phyloP scores from a whole-genome alignment of 2,797 vertebrate genomes.

The Alfaro cultratus region DNA sequence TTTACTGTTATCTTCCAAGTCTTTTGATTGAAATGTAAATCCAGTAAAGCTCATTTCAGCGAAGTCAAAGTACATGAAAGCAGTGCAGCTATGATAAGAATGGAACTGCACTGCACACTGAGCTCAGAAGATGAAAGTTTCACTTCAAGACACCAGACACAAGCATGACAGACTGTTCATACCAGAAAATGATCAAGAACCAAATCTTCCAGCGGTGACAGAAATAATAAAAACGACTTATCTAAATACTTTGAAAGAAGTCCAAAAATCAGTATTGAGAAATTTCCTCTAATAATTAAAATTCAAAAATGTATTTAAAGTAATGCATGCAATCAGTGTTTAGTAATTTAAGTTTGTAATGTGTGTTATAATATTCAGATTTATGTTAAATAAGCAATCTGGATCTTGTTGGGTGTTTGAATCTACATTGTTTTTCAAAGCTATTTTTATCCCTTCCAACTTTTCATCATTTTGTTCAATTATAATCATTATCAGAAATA shows the following conservation, averaged over 20 bases:
- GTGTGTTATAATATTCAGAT: background rate
- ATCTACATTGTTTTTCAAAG: background rate
- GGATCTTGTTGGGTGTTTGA: background rate
- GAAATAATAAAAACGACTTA: background rate
- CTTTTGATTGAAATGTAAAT: conserved; percentile 72
- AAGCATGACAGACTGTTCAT: conserved; percentile 18
- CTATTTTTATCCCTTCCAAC: background rate
- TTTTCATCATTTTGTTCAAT: background rate
- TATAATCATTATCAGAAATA: background rate
- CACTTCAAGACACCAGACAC: conserved; percentile 36
- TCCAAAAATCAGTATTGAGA: background rate
- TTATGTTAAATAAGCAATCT: background rate
- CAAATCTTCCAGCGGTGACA: background rate
- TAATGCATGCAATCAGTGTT: background rate
- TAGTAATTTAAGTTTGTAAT: background rate
- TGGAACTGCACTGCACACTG: conserved; percentile 44
- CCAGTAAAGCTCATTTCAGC: conserved; percentile 61
- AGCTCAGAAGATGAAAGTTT: conserved; percentile 33
- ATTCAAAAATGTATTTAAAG: background rate
- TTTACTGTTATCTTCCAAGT: conserved; percentile 54
- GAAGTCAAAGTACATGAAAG: conserved; percentile 64
- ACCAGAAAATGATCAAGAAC: conserved; percentile 2
- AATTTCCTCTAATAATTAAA: background rate
- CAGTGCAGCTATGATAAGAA: conserved; percentile 57
- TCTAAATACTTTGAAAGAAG: background rate